These are phyloP conservation scores for Trisateles emortualis DNA, from an alignment of 2,888 invertebrate genomes.

Conservation along the genomic window DNA sequence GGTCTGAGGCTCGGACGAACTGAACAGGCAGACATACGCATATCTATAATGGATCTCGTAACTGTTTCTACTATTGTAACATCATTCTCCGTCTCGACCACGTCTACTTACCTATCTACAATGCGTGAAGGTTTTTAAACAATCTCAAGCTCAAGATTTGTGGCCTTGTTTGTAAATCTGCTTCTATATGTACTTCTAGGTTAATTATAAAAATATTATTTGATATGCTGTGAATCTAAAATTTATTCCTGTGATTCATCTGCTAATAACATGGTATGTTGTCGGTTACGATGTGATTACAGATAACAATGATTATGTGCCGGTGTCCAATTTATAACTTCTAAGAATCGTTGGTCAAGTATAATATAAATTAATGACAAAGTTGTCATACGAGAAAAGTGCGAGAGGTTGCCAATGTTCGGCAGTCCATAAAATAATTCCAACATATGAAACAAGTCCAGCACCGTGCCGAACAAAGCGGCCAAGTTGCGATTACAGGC, in stretches of 20 bases:
- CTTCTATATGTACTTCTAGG: constrained; percentile 37
- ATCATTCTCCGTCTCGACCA: constrained; percentile 63
- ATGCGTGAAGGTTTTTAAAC: constrained; percentile 56
- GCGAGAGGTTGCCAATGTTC: constrained; percentile 5
- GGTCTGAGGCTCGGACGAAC: constrained; percentile 33
- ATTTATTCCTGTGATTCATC: constrained; percentile 29
- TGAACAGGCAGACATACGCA: constrained; percentile 30
- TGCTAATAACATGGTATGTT: constrained; percentile 25
- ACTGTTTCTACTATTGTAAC: constrained; percentile 60
- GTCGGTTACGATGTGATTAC: constrained; percentile 15
- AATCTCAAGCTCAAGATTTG: constrained; percentile 49
- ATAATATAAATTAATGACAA: not conserved
- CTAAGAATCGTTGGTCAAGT: no score
- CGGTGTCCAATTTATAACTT: not conserved
- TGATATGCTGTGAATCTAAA: constrained; percentile 22
- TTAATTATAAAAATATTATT: constrained; percentile 37
- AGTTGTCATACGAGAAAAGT: not conserved
- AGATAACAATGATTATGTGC: constrained; percentile 13
- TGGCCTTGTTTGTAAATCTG: constrained; percentile 54
- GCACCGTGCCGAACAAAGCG: constrained; percentile 59
- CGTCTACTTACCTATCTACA: constrained; percentile 64
- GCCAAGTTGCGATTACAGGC: constrained; percentile 64
- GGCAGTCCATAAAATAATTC: constrained; percentile 32
- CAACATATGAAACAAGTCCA: constrained; percentile 64
- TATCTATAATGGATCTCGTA: constrained; percentile 59